Conservation (phyloP, 2,888 invertebrate genomes). For the Acronicta aceris region DNA sequence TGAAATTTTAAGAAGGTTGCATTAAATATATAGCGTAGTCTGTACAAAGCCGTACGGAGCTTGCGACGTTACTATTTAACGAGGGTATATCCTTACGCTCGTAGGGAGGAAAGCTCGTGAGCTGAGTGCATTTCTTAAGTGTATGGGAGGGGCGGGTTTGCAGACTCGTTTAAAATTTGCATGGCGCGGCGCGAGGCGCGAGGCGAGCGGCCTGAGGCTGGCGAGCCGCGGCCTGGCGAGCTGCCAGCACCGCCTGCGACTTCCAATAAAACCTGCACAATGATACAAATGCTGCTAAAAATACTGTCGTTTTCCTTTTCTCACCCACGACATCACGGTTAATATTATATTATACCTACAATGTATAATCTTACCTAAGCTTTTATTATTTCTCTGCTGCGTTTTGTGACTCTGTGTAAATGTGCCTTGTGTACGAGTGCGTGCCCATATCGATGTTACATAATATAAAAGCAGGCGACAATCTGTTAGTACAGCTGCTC, state of each 20-base stretch:
- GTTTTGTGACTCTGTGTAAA: neutral
- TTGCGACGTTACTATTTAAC: slow-evolving; percentile 28
- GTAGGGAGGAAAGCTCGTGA: slow-evolving; percentile 30
- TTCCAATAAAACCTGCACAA: neutral
- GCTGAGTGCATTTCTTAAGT: slow-evolving; percentile 47
- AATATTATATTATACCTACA: too few relatives aligned
- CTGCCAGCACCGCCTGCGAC: slow-evolving; percentile 6
- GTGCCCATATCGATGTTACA: too few relatives aligned
- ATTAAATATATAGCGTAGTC: slow-evolving; percentile 27
- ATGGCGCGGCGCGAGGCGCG: slow-evolving; percentile 9
- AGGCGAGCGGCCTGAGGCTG: slow-evolving; percentile 4
- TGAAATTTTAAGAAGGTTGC: neutral
- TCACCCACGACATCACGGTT: neutral
- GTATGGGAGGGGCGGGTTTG: slow-evolving; percentile 17
- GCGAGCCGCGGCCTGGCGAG: slow-evolving; percentile 10
- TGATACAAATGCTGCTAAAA: neutral
- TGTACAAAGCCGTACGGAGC: slow-evolving; percentile 14
- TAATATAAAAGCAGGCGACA: neutral
- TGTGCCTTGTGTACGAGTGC: neutral
- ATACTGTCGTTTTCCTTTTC: neutral
- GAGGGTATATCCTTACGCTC: slow-evolving; percentile 17
- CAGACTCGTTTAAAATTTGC: slow-evolving; percentile 42
- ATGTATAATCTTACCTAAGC: too few relatives aligned
- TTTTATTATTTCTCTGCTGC: too few relatives aligned
- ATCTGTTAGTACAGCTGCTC: neutral